Conservation (phyloP, 2,113 vertebrate genomes). For the Crypturellus undulatus region DNA sequence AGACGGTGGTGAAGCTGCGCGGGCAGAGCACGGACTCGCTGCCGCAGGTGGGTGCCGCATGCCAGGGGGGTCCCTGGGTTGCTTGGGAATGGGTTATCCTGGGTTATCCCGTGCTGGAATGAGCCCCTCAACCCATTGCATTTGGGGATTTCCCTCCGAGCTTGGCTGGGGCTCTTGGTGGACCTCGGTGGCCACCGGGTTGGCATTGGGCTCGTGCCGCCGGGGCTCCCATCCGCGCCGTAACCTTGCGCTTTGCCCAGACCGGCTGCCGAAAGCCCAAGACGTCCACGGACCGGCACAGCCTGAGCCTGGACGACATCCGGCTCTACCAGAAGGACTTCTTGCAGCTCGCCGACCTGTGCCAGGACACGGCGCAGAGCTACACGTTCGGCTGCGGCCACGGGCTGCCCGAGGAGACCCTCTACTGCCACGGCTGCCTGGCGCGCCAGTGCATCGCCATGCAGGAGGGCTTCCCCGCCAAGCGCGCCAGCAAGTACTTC, state of each 20-base stretch:
- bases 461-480: slow-evolving; percentile 87
- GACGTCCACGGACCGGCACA: slow-evolving; percentile 93
- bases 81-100: too few species aligned
- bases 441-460: slow-evolving; percentile 89
- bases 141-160: neutral
- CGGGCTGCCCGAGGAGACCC: slow-evolving; percentile 84
- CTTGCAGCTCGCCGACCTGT: slow-evolving; percentile 89
- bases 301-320: slow-evolving; percentile 96
- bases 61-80: too few species aligned
- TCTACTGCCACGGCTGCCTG: slow-evolving; percentile 86
- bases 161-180: too few species aligned
- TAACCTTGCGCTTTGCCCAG: slow-evolving; percentile 61
- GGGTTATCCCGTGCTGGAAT: too few species aligned
- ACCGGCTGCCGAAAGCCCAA: slow-evolving; percentile 88
- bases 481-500: slow-evolving; percentile 98
- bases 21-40: slow-evolving; percentile 97
- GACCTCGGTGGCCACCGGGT: too few species aligned
- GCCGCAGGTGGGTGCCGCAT: slow-evolving; percentile 85
- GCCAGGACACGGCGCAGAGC: slow-evolving; percentile 97
- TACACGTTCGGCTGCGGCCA: slow-evolving; percentile 96
- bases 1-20: slow-evolving; percentile 95
- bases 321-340: slow-evolving; percentile 96
- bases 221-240: too few species aligned
- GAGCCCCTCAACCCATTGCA: neutral
- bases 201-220: neutral